A percentile compares a stretch with the other conserved stretches of the same genome.
These are phyloP conservation scores for Triplophysa rosa DNA, from an alignment of 2,113 vertebrate species.

Conservation along the genomic window DNA sequence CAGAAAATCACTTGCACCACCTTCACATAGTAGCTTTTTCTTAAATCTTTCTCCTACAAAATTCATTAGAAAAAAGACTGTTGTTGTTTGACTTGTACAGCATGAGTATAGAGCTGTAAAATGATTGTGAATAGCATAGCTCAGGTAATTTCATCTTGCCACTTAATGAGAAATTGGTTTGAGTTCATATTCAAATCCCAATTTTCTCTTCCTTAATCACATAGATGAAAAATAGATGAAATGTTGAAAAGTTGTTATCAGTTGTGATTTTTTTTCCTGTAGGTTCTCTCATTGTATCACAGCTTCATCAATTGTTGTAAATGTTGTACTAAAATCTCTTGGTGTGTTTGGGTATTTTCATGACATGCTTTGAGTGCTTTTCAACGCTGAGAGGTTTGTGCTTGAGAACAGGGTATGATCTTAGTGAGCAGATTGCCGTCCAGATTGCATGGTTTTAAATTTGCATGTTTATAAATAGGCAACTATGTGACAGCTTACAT, in stretches of 20 bases:
- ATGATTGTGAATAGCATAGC: not conserved
- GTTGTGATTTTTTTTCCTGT: not conserved
- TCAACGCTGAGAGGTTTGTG: slow-evolving; percentile 45
- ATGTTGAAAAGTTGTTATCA: not conserved
- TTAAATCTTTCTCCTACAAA: too few species aligned
- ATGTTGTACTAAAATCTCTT: not conserved
- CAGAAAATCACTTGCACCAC: too few species aligned
- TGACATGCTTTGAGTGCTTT: slow-evolving; percentile 13
- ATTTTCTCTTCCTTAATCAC: not conserved
- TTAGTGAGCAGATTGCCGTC: slow-evolving; percentile 68
- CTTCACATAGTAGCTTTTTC: too few species aligned
- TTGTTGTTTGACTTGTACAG: too few species aligned
- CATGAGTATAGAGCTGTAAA: too few species aligned
- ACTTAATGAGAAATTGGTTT: too few species aligned
- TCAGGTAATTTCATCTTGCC: too few species aligned
- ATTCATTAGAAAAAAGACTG: too few species aligned
- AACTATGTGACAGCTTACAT: slow-evolving; percentile 52
- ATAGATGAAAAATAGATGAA: not conserved
- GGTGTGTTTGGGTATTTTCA: not conserved
- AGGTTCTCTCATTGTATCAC: not conserved
- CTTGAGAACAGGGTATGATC: slow-evolving; percentile 63
- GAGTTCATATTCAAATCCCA: not conserved
- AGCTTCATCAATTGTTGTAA: not conserved
- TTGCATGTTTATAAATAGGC: slow-evolving; percentile 47
- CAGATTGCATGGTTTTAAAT: slow-evolving; percentile 67